Percentiles rank a stretch among this genome's conserved stretches.
Evolutionary conservation across 2,888 invertebrate species (phyloP).

Genomic region (Troilus luridus): DNA sequence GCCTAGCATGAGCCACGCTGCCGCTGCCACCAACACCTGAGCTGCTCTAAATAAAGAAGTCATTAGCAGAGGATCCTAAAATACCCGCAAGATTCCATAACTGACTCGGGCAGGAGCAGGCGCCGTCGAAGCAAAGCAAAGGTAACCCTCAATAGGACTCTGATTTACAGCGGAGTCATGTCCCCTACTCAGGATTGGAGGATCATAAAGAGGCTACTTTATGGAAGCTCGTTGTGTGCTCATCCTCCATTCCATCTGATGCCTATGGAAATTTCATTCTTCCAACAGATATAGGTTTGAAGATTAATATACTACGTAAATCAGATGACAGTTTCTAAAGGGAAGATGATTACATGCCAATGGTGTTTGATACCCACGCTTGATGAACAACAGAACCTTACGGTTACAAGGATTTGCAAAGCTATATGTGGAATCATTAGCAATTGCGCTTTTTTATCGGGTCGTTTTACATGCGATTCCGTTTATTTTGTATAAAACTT

Average conservation of each 20-base stretch:
- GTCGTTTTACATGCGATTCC: too few species aligned
- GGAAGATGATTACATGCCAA: background rate
- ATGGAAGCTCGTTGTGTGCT: background rate
- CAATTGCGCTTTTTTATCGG: background rate
- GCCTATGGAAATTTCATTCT: slow-evolving; percentile 8
- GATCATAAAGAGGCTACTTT: slow-evolving; percentile 1
- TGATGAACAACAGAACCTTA: background rate
- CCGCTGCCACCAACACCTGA: background rate
- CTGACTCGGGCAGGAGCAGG: background rate
- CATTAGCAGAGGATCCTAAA: slow-evolving; percentile 21
- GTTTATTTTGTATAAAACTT: too few species aligned
- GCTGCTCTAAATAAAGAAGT: slow-evolving; percentile 15
- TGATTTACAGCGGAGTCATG: slow-evolving; percentile 28
- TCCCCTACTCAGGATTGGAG: background rate
- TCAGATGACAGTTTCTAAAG: slow-evolving; percentile 3
- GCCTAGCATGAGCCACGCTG: background rate
- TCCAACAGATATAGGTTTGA: background rate
- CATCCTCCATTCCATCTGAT: background rate
- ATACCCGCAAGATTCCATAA: slow-evolving; percentile 10
- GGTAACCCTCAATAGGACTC: background rate
- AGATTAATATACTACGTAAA: background rate
- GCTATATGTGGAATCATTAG: background rate
- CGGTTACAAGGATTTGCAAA: background rate
- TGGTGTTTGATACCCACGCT: background rate
- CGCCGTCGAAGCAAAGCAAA: background rate